Conservation (phyloP, 2,113 vertebrate genomes). For the Cyrtonyx montezumae region DNA sequence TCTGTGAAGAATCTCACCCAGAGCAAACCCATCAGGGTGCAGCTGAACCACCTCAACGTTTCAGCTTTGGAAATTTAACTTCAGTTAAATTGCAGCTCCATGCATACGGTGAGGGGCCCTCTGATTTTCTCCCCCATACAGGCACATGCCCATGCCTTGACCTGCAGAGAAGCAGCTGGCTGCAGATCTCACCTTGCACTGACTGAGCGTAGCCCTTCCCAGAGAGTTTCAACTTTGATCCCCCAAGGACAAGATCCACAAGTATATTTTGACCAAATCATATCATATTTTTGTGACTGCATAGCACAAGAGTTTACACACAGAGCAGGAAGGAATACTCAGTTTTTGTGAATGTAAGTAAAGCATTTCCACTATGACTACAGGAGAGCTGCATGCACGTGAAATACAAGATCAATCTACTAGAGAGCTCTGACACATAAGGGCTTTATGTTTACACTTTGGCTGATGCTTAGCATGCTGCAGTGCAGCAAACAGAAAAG, state of each 20-base stretch:
- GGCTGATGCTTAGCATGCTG: constrained; percentile 58
- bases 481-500: constrained; percentile 64
- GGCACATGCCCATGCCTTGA: fast-evolving
- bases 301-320: neutral
- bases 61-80: neutral
- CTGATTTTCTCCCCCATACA: neutral
- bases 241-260: neutral
- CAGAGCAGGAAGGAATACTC: neutral
- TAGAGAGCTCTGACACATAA: constrained; percentile 47
- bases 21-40: neutral
- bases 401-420: constrained; percentile 54
- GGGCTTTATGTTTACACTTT: constrained; percentile 54
- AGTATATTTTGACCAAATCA: neutral
- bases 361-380: neutral
- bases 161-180: neutral
- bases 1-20: neutral
- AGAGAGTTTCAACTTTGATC: neutral
- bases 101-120: fast-evolving
- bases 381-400: neutral
- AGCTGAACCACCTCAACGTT: neutral
- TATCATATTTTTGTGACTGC: neutral
- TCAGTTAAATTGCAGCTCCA: neutral
- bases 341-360: neutral
- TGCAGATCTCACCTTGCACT: neutral
- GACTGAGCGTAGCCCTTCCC: neutral